These are phyloP conservation scores for Austrolebias charrua DNA, from an alignment of 2,797 vertebrate genomes.

Conservation along the genomic window DNA sequence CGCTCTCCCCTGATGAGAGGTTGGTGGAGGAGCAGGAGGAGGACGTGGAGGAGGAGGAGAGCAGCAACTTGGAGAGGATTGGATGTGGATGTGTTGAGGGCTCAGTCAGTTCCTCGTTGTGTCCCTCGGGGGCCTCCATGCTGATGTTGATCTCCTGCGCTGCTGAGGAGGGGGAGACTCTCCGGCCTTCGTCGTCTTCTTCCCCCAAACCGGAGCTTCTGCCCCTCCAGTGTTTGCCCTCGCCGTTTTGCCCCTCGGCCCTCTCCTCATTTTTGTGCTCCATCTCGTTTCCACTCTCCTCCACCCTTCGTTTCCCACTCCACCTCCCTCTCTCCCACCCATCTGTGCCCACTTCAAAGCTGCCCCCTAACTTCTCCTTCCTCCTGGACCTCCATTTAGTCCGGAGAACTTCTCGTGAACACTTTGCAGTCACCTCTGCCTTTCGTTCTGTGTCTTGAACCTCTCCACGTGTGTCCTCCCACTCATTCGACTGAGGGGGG, in stretches of 20 bases:
- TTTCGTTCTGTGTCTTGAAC: slow-evolving; percentile 28
- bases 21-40: slow-evolving; percentile 78
- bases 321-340: slow-evolving; percentile 30
- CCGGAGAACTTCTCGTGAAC: slow-evolving; percentile 47
- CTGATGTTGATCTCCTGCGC: slow-evolving; percentile 18
- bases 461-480: slow-evolving; percentile 1
- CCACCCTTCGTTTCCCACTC: slow-evolving; percentile 40
- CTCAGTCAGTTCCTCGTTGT: slow-evolving; percentile 10
- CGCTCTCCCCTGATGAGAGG: slow-evolving; percentile 80
- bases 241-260: slow-evolving; percentile 4
- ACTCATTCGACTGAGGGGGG: neutral
- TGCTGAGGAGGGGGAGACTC: neutral
- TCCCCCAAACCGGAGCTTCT: slow-evolving; percentile 24
- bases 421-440: slow-evolving; percentile 17
- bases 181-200: slow-evolving; percentile 6
- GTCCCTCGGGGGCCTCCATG: slow-evolving; percentile 2
- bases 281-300: slow-evolving; percentile 26
- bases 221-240: slow-evolving; percentile 29
- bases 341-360: slow-evolving; percentile 40
- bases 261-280: slow-evolving; percentile 1
- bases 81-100: slow-evolving; percentile 42
- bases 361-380: slow-evolving; percentile 51
- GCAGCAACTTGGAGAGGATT: slow-evolving; percentile 67
- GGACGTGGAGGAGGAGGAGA: slow-evolving; percentile 70
- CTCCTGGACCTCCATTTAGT: slow-evolving; percentile 55